Evolutionary conservation across 1,140 invertebrate species (phyloP).

Genomic region (Sipha flava): DNA sequence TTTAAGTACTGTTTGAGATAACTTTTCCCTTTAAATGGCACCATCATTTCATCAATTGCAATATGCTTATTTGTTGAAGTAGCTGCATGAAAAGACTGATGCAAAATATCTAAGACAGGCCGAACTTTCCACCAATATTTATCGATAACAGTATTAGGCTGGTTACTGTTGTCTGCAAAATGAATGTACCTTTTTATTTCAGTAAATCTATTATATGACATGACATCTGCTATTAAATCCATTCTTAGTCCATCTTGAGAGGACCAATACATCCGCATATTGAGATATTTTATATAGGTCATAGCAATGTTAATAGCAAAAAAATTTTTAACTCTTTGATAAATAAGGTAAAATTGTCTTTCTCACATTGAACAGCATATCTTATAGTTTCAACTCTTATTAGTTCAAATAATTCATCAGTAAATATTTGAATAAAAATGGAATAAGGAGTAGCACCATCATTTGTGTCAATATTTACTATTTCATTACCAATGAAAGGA

Average conservation of each 20-base stretch:
- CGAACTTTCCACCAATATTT: not conserved
- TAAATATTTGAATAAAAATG: not conserved
- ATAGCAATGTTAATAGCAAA: not conserved
- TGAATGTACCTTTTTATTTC: not conserved
- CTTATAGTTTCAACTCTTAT: not conserved
- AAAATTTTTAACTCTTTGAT: not conserved
- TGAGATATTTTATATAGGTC: not conserved
- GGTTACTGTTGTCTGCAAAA: not conserved
- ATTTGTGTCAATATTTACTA: not conserved
- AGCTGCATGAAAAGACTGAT: not conserved
- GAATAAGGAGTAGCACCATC: not conserved
- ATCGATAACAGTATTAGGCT: not conserved
- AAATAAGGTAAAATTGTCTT: not conserved
- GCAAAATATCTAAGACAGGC: not conserved
- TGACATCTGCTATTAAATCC: not conserved
- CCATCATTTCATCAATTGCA: not conserved
- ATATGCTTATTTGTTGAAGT: not conserved
- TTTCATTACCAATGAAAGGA: not conserved
- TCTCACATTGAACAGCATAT: not conserved
- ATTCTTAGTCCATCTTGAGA: not conserved
- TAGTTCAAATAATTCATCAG: not conserved
- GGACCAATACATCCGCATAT: not conserved
- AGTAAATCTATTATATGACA: not conserved
- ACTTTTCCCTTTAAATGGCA: not conserved
- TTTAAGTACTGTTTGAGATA: not conserved